Base-by-base conservation (phyloP, 2,113 vertebrate species). In the Chinchilla lanigera region DNA sequence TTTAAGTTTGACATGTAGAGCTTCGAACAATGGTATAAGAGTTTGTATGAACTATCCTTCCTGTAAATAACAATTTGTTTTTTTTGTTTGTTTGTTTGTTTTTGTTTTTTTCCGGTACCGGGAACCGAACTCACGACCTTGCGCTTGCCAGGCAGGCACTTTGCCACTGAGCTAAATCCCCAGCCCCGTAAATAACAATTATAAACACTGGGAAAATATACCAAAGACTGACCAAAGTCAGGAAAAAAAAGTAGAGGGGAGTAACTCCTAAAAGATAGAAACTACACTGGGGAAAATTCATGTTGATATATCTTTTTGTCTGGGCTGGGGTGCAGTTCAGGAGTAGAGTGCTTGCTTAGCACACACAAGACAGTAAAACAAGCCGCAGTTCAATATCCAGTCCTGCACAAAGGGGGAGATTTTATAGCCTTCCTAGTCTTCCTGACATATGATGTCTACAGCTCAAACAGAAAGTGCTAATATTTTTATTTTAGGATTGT, bases 21-120 rank as follows among this genome's bases (percentile, higher is more conserved):
- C n/a, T 90, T 94, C 69, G 30, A 92, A 54, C 28, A 89, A 97
- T 19, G 11, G 67, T 24, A 63, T 7, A 92, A 75, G 22, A 80
- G 54, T 71, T 75, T 92, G 5, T 65, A 91, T 60, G 58, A 89
- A 89, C 8, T 33, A 78, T 86, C 1, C 33, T 93, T 73, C 19
- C 83, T 56, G 92, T 14, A 56, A 41, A 26, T 50, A 65, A 89
- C 28, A 83, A 92, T 60, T 1, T n/a, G n/a, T n/a, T n/a, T n/a
- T n/a, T n/a, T n/a, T n/a, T n/a, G n/a, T n/a, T n/a, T n/a, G n/a
- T n/a, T n/a, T n/a, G n/a, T n/a, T n/a, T n/a, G n/a, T n/a, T n/a
- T n/a, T n/a, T n/a, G n/a, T n/a, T n/a, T n/a, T n/a, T n/a, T n/a
- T n/a, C n/a, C n/a, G n/a, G n/a, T n/a, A n/a, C n/a, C n/a, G n/a